These are phyloP conservation scores for Linyphia triangularis DNA, from an alignment of 2,888 invertebrate genomes.

Conservation along the genomic window DNA sequence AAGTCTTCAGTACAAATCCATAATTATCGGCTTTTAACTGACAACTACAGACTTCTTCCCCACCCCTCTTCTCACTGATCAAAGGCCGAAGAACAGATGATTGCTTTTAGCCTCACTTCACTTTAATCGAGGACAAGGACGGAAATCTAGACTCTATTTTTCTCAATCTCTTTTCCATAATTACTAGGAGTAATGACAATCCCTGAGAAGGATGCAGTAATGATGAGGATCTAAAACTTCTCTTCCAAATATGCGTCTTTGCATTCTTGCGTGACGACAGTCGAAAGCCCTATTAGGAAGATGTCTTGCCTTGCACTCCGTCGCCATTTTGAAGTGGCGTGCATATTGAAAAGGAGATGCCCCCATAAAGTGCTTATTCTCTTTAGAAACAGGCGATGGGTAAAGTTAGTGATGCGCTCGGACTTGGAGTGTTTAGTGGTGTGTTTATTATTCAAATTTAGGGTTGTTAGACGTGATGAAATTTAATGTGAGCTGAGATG, in stretches of 20 bases:
- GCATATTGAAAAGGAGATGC: neutral
- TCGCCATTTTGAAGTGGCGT: neutral
- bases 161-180: neutral
- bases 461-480: neutral
- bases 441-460: neutral
- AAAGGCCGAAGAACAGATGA: conserved; percentile 3
- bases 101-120: neutral
- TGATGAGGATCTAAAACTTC: neutral
- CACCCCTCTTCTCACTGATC: neutral
- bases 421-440: neutral
- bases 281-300: neutral
- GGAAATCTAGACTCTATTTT: neutral
- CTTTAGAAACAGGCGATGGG: neutral
- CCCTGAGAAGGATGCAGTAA: conserved; percentile 8
- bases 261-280: conserved; percentile 26
- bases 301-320: neutral
- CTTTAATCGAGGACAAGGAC: neutral
- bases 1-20: neutral
- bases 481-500: neutral
- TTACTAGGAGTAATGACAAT: conserved; percentile 38
- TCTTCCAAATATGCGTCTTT: neutral
- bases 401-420: neutral
- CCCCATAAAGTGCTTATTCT: neutral
- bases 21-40: neutral
- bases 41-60: neutral